A percentile compares a stretch with the other conserved stretches of the same genome.
Evolutionary conservation across 2,888 invertebrate genomes (phyloP).

Genomic region (Stenodera caucasica): DNA sequence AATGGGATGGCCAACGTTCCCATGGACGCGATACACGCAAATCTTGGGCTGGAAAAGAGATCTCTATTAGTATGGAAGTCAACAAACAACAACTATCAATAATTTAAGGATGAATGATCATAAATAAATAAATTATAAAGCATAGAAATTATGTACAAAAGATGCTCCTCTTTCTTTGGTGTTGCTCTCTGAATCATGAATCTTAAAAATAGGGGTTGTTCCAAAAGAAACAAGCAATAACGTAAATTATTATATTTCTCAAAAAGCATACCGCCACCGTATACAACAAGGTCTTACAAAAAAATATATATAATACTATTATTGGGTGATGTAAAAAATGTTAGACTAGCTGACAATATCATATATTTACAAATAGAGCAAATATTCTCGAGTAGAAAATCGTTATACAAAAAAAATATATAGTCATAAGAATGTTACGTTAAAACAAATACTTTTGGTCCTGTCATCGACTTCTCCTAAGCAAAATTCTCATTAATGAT

Average conservation of each 20-base stretch:
- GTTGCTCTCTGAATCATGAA: neutral
- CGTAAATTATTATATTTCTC: constrained; percentile 25
- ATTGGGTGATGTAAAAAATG: constrained; percentile 28
- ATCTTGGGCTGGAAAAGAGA: constrained; percentile 64
- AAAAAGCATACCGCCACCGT: constrained; percentile 29
- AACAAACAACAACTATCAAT: neutral
- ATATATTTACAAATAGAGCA: constrained; percentile 2
- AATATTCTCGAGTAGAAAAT: neutral
- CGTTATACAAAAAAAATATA: neutral
- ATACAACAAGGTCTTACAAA: constrained; percentile 26
- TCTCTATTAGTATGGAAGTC: constrained; percentile 32
- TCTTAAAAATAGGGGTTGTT: neutral
- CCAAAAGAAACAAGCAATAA: constrained; percentile 21
- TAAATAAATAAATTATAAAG: constrained; percentile 11
- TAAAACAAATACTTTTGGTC: constrained; percentile 4
- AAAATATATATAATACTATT: constrained; percentile 25
- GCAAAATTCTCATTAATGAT: neutral
- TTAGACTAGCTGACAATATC: constrained; percentile 27
- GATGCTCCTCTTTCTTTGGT: constrained; percentile 1
- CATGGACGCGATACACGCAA: constrained; percentile 70
- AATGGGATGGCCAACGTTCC: constrained; percentile 74
- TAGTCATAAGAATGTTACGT: neutral
- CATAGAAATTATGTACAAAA: constrained; percentile 16
- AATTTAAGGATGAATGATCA: constrained; percentile 10
- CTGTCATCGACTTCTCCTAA: neutral